Evolutionary conservation across 1,140 invertebrate genomes (phyloP).

Genomic region (Papilio polytes): DNA sequence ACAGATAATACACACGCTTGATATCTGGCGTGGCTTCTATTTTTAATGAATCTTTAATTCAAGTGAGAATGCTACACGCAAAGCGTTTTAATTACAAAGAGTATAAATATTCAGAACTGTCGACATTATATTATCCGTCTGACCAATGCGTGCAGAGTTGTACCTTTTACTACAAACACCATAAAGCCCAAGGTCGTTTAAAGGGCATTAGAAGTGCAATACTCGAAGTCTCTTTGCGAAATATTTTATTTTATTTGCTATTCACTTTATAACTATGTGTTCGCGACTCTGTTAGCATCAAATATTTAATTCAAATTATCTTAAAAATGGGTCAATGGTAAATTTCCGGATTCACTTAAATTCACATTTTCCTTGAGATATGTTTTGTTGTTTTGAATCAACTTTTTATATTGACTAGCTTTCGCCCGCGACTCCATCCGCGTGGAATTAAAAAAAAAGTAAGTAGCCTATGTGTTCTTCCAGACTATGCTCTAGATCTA

Average conservation of each 20-base stretch:
- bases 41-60: background rate
- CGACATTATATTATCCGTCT: background rate
- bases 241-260: background rate
- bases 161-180: background rate
- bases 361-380: too few species aligned
- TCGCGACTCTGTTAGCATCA: background rate
- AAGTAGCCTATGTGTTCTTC: too few species aligned
- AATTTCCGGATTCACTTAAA: too few species aligned
- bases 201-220: slow-evolving; percentile 1
- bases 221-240: background rate
- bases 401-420: too few species aligned
- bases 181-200: background rate
- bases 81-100: background rate
- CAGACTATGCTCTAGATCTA: too few species aligned
- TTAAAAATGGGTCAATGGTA: too few species aligned
- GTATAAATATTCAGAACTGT: slow-evolving; percentile 4
- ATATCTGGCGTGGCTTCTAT: background rate
- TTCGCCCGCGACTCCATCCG: too few species aligned
- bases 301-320: background rate
- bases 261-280: background rate
- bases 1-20: background rate
- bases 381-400: too few species aligned
- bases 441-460: too few species aligned
- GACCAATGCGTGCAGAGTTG: background rate
- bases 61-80: background rate